Evolutionary conservation across 2,888 invertebrate genomes (phyloP), one percentile per base, ranked within the genome.

Genomic region (Hydraecia micacea): DNA sequence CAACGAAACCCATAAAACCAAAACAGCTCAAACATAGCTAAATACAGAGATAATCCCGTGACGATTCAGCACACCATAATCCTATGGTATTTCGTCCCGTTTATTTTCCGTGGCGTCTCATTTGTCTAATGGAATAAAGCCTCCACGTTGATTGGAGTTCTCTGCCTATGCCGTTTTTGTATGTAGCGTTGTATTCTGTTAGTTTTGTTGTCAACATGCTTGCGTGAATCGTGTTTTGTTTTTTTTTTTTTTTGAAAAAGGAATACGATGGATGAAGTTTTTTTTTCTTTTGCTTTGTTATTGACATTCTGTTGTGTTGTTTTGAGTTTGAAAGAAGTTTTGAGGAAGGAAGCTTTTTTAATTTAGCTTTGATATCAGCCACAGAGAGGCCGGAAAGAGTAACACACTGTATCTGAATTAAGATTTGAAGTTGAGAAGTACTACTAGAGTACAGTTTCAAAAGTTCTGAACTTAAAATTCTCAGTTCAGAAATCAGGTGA

Each of bases 91-190:
- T 80, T 76, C 75, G 74, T 75, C 70, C 83, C 86, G 87, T 89
- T 87, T 88, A 87, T 90, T 87, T 89, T 87, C 86, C 84, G 85
- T 80, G 46, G 73, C 79, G 84, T 79, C 89, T 92, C 92, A 92
- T 92, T 92, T 91, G 89, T 89, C 89, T 92, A 92, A 92, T 92
- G 91, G 91, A 88, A 90, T 89, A 89, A 89, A 90, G 86, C 88
- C 89, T 77, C 86, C 80, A 72, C 85, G 86, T 87, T 90, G 90
- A 91, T 92, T 91, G 90, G 86, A 89, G 87, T 87, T 88, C 83
- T 84, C 86, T 87, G 86, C 84, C 73, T 84, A 77, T 78, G 28
- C 78, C 36, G 60, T 83, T 88, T 65, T 87, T 88, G 81, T 84
- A 79, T 80, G 69, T 77, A 69, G 71, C 68, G n/a, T 13, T 73